phyloP scores from a whole-genome alignment of 2,888 invertebrate species.

The Callyntrura sp. region DNA sequence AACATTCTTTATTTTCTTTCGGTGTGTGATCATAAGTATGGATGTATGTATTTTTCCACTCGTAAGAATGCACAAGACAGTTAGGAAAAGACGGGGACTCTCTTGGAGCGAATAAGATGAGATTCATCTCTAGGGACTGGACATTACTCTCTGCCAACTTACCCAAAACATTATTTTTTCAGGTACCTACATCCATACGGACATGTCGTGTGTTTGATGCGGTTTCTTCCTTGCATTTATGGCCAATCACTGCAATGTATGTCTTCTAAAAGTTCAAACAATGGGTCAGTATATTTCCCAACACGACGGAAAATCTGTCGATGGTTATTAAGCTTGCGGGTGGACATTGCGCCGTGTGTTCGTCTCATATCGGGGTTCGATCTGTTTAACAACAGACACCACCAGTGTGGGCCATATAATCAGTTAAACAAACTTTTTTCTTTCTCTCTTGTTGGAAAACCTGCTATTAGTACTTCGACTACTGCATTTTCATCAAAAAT shows the following conservation, averaged over 20 bases:
- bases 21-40: neutral
- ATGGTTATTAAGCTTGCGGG: conserved; percentile 42
- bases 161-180: conserved; percentile 63
- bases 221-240: conserved; percentile 28
- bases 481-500: neutral
- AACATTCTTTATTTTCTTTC: conserved; percentile 62
- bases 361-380: neutral
- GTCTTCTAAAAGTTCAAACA: conserved; percentile 11
- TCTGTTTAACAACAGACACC: neutral
- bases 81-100: conserved; percentile 50
- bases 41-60: conserved; percentile 17
- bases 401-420: neutral
- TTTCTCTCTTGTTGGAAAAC: neutral
- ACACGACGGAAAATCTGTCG: conserved; percentile 41
- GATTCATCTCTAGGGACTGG: conserved; percentile 79
- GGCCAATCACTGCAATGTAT: neutral
- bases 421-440: conserved; percentile 19
- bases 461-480: neutral
- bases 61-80: conserved; percentile 52
- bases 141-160: conserved; percentile 77
- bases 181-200: conserved; percentile 26
- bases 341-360: neutral
- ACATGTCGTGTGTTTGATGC: conserved; percentile 10
- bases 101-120: conserved; percentile 72
- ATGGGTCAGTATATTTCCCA: conserved; percentile 50